Base-by-base conservation (phyloP, 2,113 vertebrate genomes). In the Steatornis caripensis region DNA sequence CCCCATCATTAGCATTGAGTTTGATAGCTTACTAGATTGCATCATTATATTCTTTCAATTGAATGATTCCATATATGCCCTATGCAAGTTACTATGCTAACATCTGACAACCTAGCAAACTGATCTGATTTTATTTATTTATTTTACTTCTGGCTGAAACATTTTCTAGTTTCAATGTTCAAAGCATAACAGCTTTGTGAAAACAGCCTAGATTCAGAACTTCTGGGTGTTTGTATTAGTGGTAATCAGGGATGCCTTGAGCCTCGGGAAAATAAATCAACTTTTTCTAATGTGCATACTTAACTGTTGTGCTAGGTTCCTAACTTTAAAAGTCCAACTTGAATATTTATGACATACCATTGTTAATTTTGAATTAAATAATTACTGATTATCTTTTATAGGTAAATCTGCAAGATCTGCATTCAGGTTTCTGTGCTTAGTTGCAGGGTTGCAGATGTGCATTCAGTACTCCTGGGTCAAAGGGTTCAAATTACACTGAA, bases 101-200 rank as follows among this genome's bases (percentile, higher is more conserved):
- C 65, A 82, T 69, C 48, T 85, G 89, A 97, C 61, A 65, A 91
- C 89, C 95, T 96, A 85, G 70, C 81, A 93, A 91, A 82, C 29
- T 71, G 30, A 49, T 87, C 36, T 94, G 39, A 60, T 87, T 95
- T 95, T 93, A 90, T 95, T 94, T 96, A 93, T 95, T 95, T 95
- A 87, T 95, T 90, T 96, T 76, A 79, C 57, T 94, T 87, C 61
- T 70, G 70, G 34, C 34, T 85, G 72, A 82, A 96, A 70, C 4
- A n/a, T 55, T 78, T 89, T 84, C 53, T 84, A n/a, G 21, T 62
- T 41, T 60, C 75, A 75, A 3, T 48, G 27, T 65, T 92, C 61
- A 87, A 71, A 95, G 34, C 48, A 26, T 16, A 81, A 75, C 60
- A 18, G 12, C 80, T 64, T 43, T 48, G 36, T 60, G 36, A 87